Conservation (phyloP, 2,797 vertebrate genomes). For the Pangasius krempfi region DNA sequence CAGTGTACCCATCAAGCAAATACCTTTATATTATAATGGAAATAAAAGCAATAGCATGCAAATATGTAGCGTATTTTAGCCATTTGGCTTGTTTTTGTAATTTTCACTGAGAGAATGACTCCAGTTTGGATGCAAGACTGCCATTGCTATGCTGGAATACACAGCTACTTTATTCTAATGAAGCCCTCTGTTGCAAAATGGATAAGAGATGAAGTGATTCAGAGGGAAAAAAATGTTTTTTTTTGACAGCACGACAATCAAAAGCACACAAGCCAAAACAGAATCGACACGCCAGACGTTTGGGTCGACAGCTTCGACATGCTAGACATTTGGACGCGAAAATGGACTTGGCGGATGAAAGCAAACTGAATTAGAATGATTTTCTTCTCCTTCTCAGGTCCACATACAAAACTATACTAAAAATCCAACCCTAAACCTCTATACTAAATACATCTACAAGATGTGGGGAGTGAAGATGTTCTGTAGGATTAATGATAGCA, state of each 20-base stretch:
- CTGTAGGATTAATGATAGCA: background rate
- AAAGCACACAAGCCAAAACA: conserved; percentile 37
- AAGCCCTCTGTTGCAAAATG: conserved; percentile 40
- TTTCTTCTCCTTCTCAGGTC: background rate
- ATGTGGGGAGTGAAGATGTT: conserved; percentile 18
- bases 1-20: background rate
- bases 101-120: background rate
- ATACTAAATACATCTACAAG: background rate
- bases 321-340: conserved; percentile 38
- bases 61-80: background rate
- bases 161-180: conserved; percentile 40
- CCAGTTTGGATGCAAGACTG: background rate
- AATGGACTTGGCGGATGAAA: conserved; percentile 37
- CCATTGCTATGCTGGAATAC: background rate
- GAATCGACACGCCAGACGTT: conserved; percentile 32
- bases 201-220: conserved; percentile 27
- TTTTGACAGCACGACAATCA: conserved; percentile 31
- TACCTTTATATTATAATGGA: background rate
- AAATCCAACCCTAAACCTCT: background rate
- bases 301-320: conserved; percentile 38
- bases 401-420: background rate
- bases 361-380: conserved; percentile 1
- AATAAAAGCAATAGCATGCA: background rate
- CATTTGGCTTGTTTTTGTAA: conserved; percentile 14
- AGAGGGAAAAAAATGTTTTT: conserved; percentile 16